phyloP scores from a whole-genome alignment of 2,797 vertebrate species.

The Syncerus caffer region DNA sequence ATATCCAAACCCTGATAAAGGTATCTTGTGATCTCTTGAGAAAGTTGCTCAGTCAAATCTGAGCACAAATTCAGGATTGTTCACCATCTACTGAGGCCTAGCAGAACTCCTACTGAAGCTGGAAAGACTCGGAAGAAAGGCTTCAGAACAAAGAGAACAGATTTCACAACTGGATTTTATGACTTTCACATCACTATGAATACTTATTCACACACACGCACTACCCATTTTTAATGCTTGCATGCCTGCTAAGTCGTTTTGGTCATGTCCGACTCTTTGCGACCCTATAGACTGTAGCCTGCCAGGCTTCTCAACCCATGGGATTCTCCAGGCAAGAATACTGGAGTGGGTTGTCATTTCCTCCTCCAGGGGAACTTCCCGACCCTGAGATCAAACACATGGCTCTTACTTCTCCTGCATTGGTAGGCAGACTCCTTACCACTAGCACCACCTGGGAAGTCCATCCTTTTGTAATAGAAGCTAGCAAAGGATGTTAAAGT shows the following conservation, averaged over 20 bases:
- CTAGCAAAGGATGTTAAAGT: neutral
- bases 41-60: slow-evolving; percentile 20
- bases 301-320: neutral
- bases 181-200: neutral
- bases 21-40: neutral
- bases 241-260: neutral
- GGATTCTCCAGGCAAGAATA: neutral
- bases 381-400: neutral
- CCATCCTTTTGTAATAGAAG: neutral
- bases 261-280: neutral
- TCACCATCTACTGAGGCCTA: neutral
- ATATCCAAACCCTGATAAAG: neutral
- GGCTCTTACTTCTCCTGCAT: neutral
- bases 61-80: neutral
- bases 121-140: neutral
- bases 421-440: neutral
- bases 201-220: neutral
- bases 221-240: neutral
- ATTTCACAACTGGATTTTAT: neutral
- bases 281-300: neutral
- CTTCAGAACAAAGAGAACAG: neutral
- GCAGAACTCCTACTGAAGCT: neutral
- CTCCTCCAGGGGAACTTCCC: neutral
- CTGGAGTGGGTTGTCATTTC: neutral
- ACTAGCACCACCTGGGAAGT: neutral